Conservation (phyloP, 2,888 invertebrate species). For the Sepiola atlantica region DNA sequence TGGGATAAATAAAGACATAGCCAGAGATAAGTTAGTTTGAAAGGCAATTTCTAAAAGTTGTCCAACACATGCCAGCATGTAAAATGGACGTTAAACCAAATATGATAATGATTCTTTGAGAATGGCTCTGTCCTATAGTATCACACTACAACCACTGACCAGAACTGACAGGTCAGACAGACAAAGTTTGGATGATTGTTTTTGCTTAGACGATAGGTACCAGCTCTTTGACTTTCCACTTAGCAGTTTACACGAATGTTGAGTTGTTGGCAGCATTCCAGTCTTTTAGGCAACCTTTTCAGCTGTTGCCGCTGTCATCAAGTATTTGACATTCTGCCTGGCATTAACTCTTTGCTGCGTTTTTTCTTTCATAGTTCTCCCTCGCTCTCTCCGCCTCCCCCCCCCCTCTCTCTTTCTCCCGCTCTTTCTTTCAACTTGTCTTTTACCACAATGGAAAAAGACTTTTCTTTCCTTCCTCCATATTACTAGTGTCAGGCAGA, state of each 20-base stretch:
- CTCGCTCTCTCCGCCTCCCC: neutral
- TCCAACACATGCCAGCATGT: no score
- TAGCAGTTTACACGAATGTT: neutral
- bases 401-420: no score
- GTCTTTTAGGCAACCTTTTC: neutral
- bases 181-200: neutral
- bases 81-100: no score
- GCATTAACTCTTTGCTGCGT: constrained; percentile 1
- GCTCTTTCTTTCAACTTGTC: no score
- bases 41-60: no score
- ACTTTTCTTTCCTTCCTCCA: no score
- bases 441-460: no score
- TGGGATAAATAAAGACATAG: no score
- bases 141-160: neutral
- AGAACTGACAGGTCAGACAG: constrained; percentile 22
- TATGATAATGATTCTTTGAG: no score
- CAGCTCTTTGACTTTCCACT: constrained; percentile 15
- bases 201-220: constrained; percentile 10
- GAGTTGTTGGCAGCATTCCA: neutral
- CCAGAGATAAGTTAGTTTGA: no score
- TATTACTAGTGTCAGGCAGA: no score
- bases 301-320: neutral
- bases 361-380: neutral
- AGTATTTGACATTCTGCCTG: constrained; percentile 19
- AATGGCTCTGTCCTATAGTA: no score